These are phyloP conservation scores for Halotydeus destructor DNA, from an alignment of 1,140 invertebrate genomes.

Conservation along the genomic window DNA sequence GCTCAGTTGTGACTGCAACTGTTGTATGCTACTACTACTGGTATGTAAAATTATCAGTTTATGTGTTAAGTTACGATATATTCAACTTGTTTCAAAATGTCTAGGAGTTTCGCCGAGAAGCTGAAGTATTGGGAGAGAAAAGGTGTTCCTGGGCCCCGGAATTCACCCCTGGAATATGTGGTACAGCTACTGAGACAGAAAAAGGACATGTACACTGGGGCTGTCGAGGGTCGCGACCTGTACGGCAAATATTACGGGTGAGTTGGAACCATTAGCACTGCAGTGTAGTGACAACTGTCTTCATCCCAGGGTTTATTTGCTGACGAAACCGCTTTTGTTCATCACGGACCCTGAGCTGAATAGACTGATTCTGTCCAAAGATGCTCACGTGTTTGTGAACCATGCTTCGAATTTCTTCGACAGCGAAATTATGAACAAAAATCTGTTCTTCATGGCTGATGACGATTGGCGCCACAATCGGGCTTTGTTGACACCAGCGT, in stretches of 20 bases:
- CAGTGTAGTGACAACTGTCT: background rate
- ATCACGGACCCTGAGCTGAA: constrained; percentile 14
- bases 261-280: background rate
- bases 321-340: background rate
- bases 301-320: background rate
- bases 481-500: constrained; percentile 34
- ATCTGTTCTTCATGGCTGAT: constrained; percentile 25
- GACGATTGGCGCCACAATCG: constrained; percentile 33
- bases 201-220: background rate
- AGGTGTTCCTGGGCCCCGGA: background rate
- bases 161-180: background rate
- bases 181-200: background rate
- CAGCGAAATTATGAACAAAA: background rate
- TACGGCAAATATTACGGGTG: constrained; percentile 13
- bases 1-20: too few relatives aligned
- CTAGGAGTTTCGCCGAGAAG: too few relatives aligned
- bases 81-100: too few relatives aligned
- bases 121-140: constrained; percentile 1
- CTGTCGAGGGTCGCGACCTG: background rate
- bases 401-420: background rate
- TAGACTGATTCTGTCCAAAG: constrained; percentile 10
- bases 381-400: constrained; percentile 15
- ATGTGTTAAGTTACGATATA: too few relatives aligned
- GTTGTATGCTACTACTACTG: too few relatives aligned
- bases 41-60: too few relatives aligned